Percentiles rank a stretch among this genome's conserved stretches.
phyloP scores from a whole-genome alignment of 2,113 vertebrate species.

The Vulpes vulpes region DNA sequence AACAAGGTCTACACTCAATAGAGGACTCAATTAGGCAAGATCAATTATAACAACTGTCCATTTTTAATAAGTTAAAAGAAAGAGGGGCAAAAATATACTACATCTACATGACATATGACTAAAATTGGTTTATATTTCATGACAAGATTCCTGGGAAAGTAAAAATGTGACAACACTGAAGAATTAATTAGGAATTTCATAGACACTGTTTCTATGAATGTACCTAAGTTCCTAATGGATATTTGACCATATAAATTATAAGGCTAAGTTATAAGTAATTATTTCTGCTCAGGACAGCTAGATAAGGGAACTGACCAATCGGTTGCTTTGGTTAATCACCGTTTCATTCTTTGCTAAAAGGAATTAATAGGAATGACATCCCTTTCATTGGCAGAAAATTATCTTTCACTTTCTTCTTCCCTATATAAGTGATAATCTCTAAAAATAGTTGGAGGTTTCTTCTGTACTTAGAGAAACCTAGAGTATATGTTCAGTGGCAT shows the following conservation, averaged over 20 bases:
- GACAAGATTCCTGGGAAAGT: slow-evolving; percentile 9
- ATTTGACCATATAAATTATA: slow-evolving; percentile 42
- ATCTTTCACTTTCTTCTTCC: slow-evolving; percentile 71
- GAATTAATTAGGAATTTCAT: slow-evolving; percentile 56
- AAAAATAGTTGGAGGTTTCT: slow-evolving; percentile 1
- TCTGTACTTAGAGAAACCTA: background rate
- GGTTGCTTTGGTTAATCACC: slow-evolving; percentile 71
- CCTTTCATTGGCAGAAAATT: slow-evolving; percentile 71
- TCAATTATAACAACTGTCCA: slow-evolving; percentile 66
- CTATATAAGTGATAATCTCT: slow-evolving; percentile 54
- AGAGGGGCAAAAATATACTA: background rate
- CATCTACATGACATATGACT: background rate
- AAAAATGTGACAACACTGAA: slow-evolving; percentile 41
- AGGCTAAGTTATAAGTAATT: slow-evolving; percentile 63
- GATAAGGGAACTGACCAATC: slow-evolving; percentile 26
- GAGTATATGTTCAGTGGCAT: background rate
- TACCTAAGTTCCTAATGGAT: slow-evolving; percentile 37
- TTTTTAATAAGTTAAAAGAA: slow-evolving; percentile 48
- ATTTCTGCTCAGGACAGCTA: slow-evolving; percentile 46
- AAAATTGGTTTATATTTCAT: slow-evolving; percentile 64
- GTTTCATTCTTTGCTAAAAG: slow-evolving; percentile 59
- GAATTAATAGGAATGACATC: slow-evolving; percentile 62
- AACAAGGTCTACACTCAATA: slow-evolving; percentile 45
- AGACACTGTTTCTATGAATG: background rate
- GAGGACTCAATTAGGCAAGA: slow-evolving; percentile 70